Evolutionary conservation across 1,140 invertebrate genomes (phyloP).

Genomic region (Riptortus pedestris): DNA sequence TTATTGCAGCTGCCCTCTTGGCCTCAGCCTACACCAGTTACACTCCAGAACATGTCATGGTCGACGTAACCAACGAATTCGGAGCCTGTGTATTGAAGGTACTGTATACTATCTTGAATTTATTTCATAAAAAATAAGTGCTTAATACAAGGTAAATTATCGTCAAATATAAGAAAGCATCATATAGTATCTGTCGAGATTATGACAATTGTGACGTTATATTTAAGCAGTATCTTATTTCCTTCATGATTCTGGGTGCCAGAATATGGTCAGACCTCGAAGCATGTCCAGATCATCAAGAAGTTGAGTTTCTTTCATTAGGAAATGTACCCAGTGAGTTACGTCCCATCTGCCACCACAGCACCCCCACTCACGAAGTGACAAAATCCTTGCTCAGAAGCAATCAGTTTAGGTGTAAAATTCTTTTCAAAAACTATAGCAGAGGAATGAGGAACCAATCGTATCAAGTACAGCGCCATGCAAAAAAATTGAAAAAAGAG

Average conservation of each 20-base stretch:
- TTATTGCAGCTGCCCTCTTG: neutral
- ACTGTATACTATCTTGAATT: too few species aligned
- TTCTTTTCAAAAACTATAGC: too few species aligned
- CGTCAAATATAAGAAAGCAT: too few species aligned
- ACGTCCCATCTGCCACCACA: neutral
- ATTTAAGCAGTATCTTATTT: neutral
- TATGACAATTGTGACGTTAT: too few species aligned
- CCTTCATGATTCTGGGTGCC: neutral
- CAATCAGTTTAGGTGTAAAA: too few species aligned
- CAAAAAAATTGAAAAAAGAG: too few species aligned
- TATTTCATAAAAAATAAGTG: too few species aligned
- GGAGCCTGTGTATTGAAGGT: conserved; percentile 57
- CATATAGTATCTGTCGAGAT: too few species aligned
- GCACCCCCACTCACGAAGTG: neutral
- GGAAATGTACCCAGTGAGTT: neutral
- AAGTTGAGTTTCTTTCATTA: neutral
- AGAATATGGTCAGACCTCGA: neutral
- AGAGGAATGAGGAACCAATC: too few species aligned
- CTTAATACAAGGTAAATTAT: too few species aligned
- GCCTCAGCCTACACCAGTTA: conserved; percentile 9
- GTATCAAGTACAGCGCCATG: too few species aligned
- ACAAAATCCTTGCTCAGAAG: neutral
- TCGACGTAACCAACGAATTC: conserved; percentile 63
- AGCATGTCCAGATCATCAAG: neutral
- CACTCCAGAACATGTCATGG: conserved; percentile 57